These are phyloP conservation scores for Nycteola revayana DNA, from an alignment of 2,888 invertebrate genomes.

Conservation along the genomic window DNA sequence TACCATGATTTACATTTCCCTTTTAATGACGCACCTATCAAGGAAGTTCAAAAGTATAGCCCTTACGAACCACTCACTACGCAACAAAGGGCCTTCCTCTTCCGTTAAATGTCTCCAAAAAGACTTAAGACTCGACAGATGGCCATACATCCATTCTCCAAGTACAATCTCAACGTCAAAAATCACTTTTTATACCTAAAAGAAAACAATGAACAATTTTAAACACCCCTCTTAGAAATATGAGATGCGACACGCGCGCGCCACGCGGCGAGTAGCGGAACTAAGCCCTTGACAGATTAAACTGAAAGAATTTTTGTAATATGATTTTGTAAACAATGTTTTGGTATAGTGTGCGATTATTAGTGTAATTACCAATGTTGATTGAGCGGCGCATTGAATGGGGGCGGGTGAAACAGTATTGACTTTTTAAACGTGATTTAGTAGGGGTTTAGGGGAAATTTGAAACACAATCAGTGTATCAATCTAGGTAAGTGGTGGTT, in stretches of 20 bases:
- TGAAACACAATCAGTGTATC: no score
- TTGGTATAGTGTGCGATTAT: slow-evolving; percentile 15
- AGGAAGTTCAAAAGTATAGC: slow-evolving; percentile 12
- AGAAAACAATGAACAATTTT: slow-evolving; percentile 34
- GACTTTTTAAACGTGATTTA: background rate
- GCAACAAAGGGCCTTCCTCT: slow-evolving; percentile 13
- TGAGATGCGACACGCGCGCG: slow-evolving; percentile 59
- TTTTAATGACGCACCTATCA: no score
- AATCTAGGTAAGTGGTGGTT: no score
- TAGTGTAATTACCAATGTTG: slow-evolving; percentile 21
- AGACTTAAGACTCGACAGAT: slow-evolving; percentile 19
- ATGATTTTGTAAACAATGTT: slow-evolving; percentile 27
- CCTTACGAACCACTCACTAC: slow-evolving; percentile 1
- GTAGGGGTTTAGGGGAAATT: no score
- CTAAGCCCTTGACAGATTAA: slow-evolving; percentile 38
- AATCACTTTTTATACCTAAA: slow-evolving; percentile 18
- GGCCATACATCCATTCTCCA: slow-evolving; percentile 21
- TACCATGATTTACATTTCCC: no score
- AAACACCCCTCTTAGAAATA: slow-evolving; percentile 27
- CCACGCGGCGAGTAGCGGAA: slow-evolving; percentile 60
- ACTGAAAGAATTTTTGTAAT: background rate
- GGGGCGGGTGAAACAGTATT: background rate
- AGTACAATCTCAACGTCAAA: slow-evolving; percentile 32
- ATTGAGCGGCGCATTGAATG: slow-evolving; percentile 8
- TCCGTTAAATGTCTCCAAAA: slow-evolving; percentile 23